These are phyloP conservation scores for Crocuta crocuta DNA, from an alignment of 2,113 vertebrate genomes.

Conservation along the genomic window DNA sequence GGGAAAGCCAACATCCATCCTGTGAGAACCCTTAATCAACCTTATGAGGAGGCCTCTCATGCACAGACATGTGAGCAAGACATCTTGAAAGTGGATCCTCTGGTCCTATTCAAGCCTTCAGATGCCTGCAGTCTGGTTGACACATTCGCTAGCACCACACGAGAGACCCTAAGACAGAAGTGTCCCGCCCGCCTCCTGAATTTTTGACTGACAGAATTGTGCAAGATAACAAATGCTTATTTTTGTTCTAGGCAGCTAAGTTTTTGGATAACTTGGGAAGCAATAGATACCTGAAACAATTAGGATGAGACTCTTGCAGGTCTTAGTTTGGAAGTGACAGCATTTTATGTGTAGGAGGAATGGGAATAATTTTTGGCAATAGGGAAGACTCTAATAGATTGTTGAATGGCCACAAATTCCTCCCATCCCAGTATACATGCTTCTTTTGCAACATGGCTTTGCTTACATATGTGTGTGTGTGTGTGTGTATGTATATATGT, in stretches of 20 bases:
- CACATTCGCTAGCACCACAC: neutral
- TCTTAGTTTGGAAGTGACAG: neutral
- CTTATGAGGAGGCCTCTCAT: neutral
- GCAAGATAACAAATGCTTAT: neutral
- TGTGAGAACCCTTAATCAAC: neutral
- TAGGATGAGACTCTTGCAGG: neutral
- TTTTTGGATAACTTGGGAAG: neutral
- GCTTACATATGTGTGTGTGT: neutral
- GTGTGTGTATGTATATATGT: neutral
- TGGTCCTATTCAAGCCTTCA: neutral
- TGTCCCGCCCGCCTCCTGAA: neutral
- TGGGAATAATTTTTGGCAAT: neutral
- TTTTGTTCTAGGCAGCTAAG: neutral
- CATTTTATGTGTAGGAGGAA: neutral
- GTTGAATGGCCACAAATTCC: neutral
- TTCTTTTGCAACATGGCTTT: neutral
- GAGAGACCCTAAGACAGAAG: neutral
- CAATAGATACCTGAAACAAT: neutral
- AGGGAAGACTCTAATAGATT: neutral
- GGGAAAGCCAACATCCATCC: neutral
- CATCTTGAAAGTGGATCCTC: neutral
- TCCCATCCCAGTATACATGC: neutral
- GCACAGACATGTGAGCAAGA: neutral
- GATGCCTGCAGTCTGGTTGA: neutral
- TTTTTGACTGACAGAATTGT: neutral